Base-by-base conservation (phyloP, 2,113 vertebrate genomes). In the Mellivora capensis region DNA sequence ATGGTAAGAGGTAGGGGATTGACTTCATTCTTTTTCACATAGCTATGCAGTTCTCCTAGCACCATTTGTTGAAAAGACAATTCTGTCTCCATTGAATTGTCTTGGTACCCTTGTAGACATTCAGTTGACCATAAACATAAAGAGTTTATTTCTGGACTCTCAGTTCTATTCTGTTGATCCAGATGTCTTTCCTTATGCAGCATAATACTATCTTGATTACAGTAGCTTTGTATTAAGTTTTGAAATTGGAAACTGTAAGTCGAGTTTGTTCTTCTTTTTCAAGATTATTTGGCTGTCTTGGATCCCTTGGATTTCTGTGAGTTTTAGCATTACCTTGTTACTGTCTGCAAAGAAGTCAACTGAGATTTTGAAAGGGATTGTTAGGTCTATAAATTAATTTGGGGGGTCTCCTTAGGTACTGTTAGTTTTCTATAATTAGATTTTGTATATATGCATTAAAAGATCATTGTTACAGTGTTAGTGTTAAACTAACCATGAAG, bases 311-410 rank as follows among this genome's bases (percentile, higher is more conserved):
- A 25, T 96, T 97, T 93, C 37, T 61, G 18, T 86, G 44, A 89
- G 82, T 81, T 96, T 91, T 92, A 92, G 57, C 52, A 86, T 91
- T 21, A 93, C 9, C n/a, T 85, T 89, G 57, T 91, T 37, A 82
- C 23, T 86, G 91, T 74, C 9, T 89, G 7, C 81, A 81, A 42
- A 91, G 67, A 42, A 80, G 15, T 37, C 27, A 84, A 37, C 49
- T 88, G 61, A 87, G 67, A 83, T 83, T 93, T 97, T 90, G 25
- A 86, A 87, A 96, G 42, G 15, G 5, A 61, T 62, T 93, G 31
- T 47, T 52, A 44, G 76, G 15, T 77, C 44, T 89, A 2, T 52
- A 90, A 90, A 67, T 93, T 54, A 96, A 27, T 74, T 94, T 93
- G 27, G 37, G 25, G 52, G 42, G 61, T 0, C 25, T 18, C 34